Percentiles rank a stretch among this genome's conserved stretches.
Evolutionary conservation across 2,797 vertebrate species (phyloP).

Genomic region (Molossus alvarezi): DNA sequence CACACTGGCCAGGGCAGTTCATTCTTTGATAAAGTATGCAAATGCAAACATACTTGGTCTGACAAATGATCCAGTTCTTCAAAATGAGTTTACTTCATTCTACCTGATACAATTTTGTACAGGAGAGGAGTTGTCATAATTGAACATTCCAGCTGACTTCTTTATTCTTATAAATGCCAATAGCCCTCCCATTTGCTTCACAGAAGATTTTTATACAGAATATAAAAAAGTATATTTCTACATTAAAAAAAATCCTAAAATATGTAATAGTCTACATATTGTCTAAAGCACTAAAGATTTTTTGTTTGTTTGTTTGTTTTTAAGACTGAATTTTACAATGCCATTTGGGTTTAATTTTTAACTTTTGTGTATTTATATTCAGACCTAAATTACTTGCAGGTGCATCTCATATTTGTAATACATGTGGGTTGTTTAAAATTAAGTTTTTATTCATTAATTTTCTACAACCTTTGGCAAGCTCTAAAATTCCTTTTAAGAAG

Average conservation of each 20-base stretch:
- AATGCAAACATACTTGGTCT: background rate
- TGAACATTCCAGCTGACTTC: background rate
- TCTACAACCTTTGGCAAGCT: background rate
- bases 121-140: background rate
- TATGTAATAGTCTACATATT: background rate
- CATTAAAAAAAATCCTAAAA: background rate
- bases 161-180: background rate
- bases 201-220: background rate
- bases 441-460: constrained; percentile 65
- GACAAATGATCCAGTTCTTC: background rate
- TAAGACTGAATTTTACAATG: constrained; percentile 43
- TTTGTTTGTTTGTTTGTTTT: constrained; percentile 7
- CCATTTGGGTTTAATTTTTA: constrained; percentile 24
- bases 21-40: background rate
- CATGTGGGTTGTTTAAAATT: constrained; percentile 39
- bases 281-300: background rate
- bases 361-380: constrained; percentile 42
- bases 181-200: background rate
- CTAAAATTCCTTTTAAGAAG: constrained; percentile 13
- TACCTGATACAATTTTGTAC: background rate
- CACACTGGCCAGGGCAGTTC: background rate
- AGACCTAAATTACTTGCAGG: constrained; percentile 57
- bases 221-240: background rate
- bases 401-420: background rate
- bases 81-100: background rate